These are phyloP conservation scores for Anhinga anhinga DNA, from an alignment of 2,113 vertebrate species.

Conservation along the genomic window DNA sequence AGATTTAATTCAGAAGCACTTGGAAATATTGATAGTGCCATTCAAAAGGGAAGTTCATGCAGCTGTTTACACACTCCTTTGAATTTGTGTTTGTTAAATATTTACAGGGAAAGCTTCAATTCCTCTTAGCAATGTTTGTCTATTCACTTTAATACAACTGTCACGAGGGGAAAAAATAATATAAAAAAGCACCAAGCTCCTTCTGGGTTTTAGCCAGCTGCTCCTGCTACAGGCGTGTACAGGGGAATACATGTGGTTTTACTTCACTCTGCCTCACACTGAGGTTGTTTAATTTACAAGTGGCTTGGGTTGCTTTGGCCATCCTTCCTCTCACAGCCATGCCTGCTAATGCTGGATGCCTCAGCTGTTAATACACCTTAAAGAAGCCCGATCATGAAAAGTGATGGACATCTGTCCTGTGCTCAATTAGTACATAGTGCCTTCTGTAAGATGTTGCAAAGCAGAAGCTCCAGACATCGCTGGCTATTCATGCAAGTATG, in stretches of 20 bases:
- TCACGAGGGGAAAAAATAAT: not conserved
- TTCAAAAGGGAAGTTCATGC: not conserved
- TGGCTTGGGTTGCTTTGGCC: not conserved
- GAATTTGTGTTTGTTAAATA: not conserved
- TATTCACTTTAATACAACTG: not conserved
- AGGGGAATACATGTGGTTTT: not conserved
- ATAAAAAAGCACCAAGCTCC: not conserved
- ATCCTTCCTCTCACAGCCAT: not conserved
- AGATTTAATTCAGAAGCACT: not conserved
- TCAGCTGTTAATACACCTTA: not conserved
- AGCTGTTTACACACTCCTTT: not conserved
- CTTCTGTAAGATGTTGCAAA: not conserved
- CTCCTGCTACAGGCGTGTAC: not conserved
- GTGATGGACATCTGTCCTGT: accelerated
- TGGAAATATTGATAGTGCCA: not conserved
- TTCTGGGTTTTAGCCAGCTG: not conserved
- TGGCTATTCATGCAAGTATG: not conserved
- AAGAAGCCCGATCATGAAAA: not conserved
- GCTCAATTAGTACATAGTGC: not conserved
- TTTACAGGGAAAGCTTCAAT: not conserved
- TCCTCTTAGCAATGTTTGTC: not conserved
- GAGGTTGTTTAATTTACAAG: not conserved
- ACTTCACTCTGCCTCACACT: not conserved
- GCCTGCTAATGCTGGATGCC: not conserved
- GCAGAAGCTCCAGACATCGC: not conserved